Percentiles rank a stretch among this genome's conserved stretches.
Evolutionary conservation across 2,888 invertebrate species (phyloP).

Genomic region (Apantesis nais): DNA sequence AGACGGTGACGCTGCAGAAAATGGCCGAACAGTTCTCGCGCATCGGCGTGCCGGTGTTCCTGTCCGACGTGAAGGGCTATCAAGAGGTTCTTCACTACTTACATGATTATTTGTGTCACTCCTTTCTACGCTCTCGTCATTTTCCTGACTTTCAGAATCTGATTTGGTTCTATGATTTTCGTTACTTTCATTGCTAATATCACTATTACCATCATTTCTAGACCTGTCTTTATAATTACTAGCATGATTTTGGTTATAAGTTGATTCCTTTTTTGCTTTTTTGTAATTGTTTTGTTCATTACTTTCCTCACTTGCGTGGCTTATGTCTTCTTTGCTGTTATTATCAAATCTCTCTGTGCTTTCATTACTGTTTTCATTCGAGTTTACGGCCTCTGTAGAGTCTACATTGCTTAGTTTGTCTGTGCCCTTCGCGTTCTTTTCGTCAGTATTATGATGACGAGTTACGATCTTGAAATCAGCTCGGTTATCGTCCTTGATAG

Average conservation of each 20-base stretch:
- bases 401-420: conserved; percentile 42
- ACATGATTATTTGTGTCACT: conserved; percentile 17
- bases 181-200: conserved; percentile 21
- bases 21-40: no score
- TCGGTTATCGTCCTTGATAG: conserved; percentile 60
- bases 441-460: conserved; percentile 52
- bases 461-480: conserved; percentile 75
- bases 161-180: conserved; percentile 27
- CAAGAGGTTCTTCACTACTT: conserved; percentile 18
- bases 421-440: conserved; percentile 27
- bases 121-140: conserved; percentile 22
- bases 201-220: conserved; percentile 21
- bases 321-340: conserved; percentile 16
- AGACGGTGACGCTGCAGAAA: no score
- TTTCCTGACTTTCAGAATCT: conserved; percentile 30
- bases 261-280: conserved; percentile 11
- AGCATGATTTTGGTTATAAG: conserved; percentile 25
- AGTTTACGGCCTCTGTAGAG: conserved; percentile 27
- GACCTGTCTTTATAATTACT: conserved; percentile 32
- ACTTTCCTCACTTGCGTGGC: conserved; percentile 39
- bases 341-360: conserved; percentile 20
- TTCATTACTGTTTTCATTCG: conserved; percentile 24
- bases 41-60: conserved; percentile 1
- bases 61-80: no score
- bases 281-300: conserved; percentile 29